Conservation (phyloP, 2,113 vertebrate species). For the Eublepharis macularius region DNA sequence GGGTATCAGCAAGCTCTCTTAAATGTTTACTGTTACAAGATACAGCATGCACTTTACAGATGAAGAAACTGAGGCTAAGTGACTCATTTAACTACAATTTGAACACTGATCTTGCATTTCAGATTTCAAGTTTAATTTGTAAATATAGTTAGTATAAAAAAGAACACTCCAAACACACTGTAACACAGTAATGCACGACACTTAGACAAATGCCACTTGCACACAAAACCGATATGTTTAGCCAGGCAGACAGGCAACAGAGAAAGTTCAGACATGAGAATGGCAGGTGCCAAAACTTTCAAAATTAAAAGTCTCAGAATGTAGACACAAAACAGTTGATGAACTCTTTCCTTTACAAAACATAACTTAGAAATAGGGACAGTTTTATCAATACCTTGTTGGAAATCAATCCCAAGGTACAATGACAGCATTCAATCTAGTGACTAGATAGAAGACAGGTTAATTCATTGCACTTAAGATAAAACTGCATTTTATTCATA, state of each 20-base stretch:
- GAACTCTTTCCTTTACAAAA: background rate
- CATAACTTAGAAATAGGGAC: background rate
- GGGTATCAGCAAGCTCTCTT: background rate
- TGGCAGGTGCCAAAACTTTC: conserved; percentile 4
- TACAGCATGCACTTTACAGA: background rate
- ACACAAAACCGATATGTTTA: background rate
- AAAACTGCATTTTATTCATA: rapidly evolving
- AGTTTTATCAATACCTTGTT: conserved; percentile 24
- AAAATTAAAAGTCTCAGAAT: background rate
- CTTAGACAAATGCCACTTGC: background rate
- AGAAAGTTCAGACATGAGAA: background rate
- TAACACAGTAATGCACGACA: conserved; percentile 12
- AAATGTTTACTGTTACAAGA: background rate
- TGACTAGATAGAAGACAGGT: conserved; percentile 16
- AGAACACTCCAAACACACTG: conserved; percentile 15
- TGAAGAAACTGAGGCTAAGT: background rate
- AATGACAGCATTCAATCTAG: conserved; percentile 27
- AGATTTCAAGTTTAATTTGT: background rate
- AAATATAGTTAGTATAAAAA: background rate
- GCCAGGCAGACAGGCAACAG: conserved; percentile 12
- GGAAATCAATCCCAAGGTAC: conserved; percentile 16
- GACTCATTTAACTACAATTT: background rate
- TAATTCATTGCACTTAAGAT: background rate
- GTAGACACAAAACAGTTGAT: background rate
- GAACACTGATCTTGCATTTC: conserved; percentile 2